Base-by-base conservation (phyloP, 2,888 invertebrate genomes). In the Ophioninae sp. region DNA sequence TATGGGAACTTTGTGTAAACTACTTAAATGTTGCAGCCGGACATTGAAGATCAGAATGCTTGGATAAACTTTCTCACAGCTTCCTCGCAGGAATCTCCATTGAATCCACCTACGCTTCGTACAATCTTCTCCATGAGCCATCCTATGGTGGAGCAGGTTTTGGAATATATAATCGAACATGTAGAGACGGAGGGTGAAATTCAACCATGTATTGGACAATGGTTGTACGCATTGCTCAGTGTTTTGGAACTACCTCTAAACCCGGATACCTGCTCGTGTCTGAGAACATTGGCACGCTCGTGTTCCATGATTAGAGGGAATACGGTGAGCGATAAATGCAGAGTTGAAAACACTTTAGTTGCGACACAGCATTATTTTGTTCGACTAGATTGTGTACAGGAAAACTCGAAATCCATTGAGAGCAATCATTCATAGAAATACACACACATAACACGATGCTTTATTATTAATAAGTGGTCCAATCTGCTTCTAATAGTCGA, bases 221-320 rank as follows among this genome's bases (percentile, higher is more conserved):
- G 97, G 97, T 93, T 96, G 37, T 96, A 96, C 93, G 94, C 96
- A 0, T 92, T 96, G 69, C 90, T 97, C 69, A 94, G 95, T 7
- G 94, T 95, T 84, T 91, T 95, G 56, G 95, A 95, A 89, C 94
- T 95, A 83, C 96, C 97, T 0, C 92, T 96, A 8, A 93, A 95
- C 65, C 95, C 96, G 1, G 95, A 96, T 82, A 94, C 95, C n/a
- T 95, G 94, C 89, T 94, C 95, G 61, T 93, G 95, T 82, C 90
- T 97, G 69, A 94, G 97, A 86, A 93, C 94, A 64, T 92, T 97
- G 85, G 95, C 96, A 20, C 94, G 96, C 88, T 93, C 93, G 85
- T 96, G 96, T 92, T 94, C 94, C 57, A 90, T 93, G 87, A 93
- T 95, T 74, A 94, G 95, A 74, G 90, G 91, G 0, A 88, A 89